phyloP scores from a whole-genome alignment of 1,140 invertebrate species.

The Saxidomus purpurata region DNA sequence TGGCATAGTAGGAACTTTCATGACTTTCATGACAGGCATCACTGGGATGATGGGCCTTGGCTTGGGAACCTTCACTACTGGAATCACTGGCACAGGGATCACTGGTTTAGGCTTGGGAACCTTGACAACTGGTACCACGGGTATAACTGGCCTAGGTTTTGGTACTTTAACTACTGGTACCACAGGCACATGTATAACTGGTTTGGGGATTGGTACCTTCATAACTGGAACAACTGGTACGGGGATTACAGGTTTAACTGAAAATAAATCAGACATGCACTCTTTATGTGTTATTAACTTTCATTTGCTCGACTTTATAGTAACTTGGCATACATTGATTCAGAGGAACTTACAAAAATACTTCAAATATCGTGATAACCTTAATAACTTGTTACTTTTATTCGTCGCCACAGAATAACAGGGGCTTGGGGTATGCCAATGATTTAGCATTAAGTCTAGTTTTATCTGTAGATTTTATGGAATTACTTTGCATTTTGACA shows the following conservation, averaged over 20 bases:
- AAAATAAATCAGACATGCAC: not conserved
- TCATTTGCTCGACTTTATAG: no score
- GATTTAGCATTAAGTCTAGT: no score
- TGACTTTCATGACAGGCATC: constrained; percentile 1
- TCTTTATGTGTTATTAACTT: no score
- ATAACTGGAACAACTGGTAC: constrained; percentile 34
- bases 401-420: no score
- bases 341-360: no score
- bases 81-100: constrained; percentile 1
- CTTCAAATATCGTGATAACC: no score
- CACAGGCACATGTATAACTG: constrained; percentile 14
- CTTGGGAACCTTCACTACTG: constrained; percentile 12
- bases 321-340: no score
- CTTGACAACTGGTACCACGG: constrained; percentile 28
- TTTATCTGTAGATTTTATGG: no score
- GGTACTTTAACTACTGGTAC: constrained; percentile 24
- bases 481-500: no score
- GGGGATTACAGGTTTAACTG: constrained; percentile 41
- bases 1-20: constrained; percentile 13
- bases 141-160: constrained; percentile 11
- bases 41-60: constrained; percentile 19
- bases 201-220: not conserved
- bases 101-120: constrained; percentile 19
- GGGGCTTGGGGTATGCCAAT: no score
- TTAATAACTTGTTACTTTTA: no score